phyloP scores from a whole-genome alignment of 2,797 vertebrate species.

The Coreius guichenoti region DNA sequence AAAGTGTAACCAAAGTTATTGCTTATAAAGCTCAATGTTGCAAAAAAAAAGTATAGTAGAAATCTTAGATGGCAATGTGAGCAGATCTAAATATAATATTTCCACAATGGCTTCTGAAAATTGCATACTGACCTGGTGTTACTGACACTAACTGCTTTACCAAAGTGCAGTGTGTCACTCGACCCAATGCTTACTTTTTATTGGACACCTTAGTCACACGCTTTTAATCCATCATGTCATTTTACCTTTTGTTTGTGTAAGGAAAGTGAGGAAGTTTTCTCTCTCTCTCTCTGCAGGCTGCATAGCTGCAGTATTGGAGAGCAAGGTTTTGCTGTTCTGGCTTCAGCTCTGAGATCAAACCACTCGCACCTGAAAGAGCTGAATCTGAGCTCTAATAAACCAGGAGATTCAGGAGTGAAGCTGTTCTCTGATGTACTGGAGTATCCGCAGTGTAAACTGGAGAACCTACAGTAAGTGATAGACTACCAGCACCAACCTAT shows the following conservation, averaged over 20 bases:
- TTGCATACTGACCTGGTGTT: too few species aligned
- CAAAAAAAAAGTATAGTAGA: not conserved
- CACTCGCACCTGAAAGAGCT: not conserved
- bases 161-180: not conserved
- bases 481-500: too few species aligned
- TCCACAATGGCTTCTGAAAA: not conserved
- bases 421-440: not conserved
- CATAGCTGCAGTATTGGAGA: not conserved
- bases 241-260: not conserved
- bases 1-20: not conserved
- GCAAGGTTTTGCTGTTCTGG: not conserved
- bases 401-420: not conserved
- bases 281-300: not conserved
- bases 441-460: not conserved
- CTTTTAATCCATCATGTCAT: not conserved
- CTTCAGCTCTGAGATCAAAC: constrained; percentile 11
- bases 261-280: not conserved
- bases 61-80: not conserved
- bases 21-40: not conserved
- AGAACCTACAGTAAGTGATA: constrained; percentile 1
- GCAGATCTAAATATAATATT: not conserved
- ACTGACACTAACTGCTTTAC: too few species aligned
- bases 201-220: not conserved
- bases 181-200: not conserved
- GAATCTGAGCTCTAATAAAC: constrained; percentile 1